phyloP scores from a whole-genome alignment of 2,888 invertebrate species.

The Ectobius pallidus region DNA sequence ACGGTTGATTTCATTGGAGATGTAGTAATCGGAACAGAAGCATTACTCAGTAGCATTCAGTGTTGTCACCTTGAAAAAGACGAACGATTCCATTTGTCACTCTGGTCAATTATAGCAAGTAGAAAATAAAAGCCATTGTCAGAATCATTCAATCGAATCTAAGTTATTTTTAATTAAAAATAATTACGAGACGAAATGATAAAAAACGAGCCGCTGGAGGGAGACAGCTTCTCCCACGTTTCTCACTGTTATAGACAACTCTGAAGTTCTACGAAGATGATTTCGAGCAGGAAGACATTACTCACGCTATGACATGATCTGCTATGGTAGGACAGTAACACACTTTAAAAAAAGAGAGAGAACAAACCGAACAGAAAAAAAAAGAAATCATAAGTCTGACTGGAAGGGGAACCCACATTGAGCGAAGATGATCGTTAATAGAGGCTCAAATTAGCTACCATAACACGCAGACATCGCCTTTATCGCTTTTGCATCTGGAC shows the following conservation, averaged over 20 bases:
- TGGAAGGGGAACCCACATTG: conserved; percentile 25
- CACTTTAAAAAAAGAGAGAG: conserved; percentile 5
- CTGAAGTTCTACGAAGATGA: conserved; percentile 22
- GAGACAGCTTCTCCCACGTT: not conserved
- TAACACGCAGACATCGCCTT: conserved; percentile 18
- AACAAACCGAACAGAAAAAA: not conserved
- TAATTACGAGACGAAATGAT: conserved; percentile 19
- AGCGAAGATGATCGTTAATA: conserved; percentile 34
- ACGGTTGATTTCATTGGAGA: no score
- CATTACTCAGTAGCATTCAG: no score
- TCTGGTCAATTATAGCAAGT: not conserved
- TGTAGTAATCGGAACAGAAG: no score
- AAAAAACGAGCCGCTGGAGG: no score
- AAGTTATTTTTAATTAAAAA: conserved; percentile 24
- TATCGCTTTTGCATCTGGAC: conserved; percentile 27
- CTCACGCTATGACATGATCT: conserved; percentile 38
- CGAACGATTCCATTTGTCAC: not conserved
- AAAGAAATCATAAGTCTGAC: conserved; percentile 20
- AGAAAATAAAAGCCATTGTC: not conserved
- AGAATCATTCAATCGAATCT: conserved; percentile 19
- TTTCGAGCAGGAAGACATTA: conserved; percentile 40
- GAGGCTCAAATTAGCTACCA: conserved; percentile 32
- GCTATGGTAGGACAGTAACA: conserved; percentile 6
- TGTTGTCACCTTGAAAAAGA: no score
- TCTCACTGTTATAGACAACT: conserved; percentile 17